phyloP scores from a whole-genome alignment of 2,797 vertebrate species.

The Cynopterus sphinx region DNA sequence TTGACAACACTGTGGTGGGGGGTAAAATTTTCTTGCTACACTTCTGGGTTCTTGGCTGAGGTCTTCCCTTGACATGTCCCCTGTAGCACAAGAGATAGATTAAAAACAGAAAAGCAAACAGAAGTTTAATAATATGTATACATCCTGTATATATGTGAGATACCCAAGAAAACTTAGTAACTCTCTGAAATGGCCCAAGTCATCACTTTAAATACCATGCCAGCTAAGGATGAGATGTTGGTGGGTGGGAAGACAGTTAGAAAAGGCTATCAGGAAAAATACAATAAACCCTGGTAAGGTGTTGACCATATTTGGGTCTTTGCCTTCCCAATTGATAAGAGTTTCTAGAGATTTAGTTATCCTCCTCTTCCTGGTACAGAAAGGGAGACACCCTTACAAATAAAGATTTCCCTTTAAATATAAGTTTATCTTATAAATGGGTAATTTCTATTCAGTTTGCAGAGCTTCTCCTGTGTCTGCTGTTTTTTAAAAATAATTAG shows the following conservation, averaged over 20 bases:
- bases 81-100: neutral
- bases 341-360: neutral
- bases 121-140: neutral
- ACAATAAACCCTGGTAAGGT: neutral
- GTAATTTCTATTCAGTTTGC: neutral
- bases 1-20: neutral
- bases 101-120: neutral
- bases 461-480: neutral
- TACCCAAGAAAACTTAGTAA: neutral
- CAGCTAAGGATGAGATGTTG: neutral
- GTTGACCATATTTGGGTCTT: neutral
- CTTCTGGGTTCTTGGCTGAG: neutral
- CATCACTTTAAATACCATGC: neutral
- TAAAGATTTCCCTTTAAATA: neutral
- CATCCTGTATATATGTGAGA: neutral
- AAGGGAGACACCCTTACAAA: neutral
- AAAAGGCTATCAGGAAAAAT: neutral
- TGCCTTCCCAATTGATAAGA: neutral
- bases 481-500: neutral
- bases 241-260: neutral
- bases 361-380: neutral
- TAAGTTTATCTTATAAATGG: neutral
- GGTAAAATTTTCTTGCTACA: neutral
- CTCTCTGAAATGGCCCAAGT: neutral
- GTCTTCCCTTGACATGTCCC: no score